These are phyloP conservation scores for Holotrichia oblita DNA, from an alignment of 1,140 invertebrate species.

Conservation along the genomic window DNA sequence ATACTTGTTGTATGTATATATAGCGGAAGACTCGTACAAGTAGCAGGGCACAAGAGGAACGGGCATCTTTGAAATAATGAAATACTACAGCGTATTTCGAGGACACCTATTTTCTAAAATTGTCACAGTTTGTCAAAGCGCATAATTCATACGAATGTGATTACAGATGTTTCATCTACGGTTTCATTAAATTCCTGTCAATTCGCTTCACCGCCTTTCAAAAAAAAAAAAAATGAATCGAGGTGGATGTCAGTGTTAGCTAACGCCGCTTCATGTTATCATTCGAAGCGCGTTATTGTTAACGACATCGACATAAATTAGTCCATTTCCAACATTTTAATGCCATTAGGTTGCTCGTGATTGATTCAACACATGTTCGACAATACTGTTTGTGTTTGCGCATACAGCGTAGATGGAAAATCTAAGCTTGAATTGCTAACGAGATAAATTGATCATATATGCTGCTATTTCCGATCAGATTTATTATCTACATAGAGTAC, in stretches of 20 bases:
- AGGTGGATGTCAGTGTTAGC: neutral
- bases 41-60: neutral
- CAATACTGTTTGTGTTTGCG: neutral
- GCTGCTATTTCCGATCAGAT: neutral
- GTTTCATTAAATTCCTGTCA: neutral
- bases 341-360: neutral
- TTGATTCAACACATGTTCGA: neutral
- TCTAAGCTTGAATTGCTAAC: neutral
- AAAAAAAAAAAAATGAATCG: neutral
- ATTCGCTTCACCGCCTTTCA: neutral
- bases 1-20: slow-evolving; percentile 32
- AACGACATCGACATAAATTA: slow-evolving; percentile 23
- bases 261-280: too few relatives aligned
- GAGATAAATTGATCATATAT: neutral
- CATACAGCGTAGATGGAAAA: neutral
- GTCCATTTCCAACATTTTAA: slow-evolving; percentile 34
- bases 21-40: neutral
- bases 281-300: slow-evolving; percentile 17
- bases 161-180: too few relatives aligned
- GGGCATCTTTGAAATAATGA: neutral
- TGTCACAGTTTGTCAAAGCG: too few relatives aligned
- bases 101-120: neutral
- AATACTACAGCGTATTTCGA: neutral
- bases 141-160: too few relatives aligned
- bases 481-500: neutral